Conservation (phyloP, 2,797 vertebrate genomes). For the Pangasius macronema region DNA sequence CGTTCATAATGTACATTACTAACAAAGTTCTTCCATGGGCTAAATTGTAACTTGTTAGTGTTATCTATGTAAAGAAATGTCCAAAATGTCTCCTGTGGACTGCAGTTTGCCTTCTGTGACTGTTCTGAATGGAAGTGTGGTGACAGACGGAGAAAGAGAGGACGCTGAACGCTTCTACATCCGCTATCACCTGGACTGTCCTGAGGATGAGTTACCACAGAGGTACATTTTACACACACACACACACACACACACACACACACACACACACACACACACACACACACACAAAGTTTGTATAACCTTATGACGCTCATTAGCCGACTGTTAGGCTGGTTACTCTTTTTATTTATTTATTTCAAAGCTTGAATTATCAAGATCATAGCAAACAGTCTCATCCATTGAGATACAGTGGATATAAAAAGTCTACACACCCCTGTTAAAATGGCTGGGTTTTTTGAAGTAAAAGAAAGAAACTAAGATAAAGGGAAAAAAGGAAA, state of each 20-base stretch:
- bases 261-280: constrained; percentile 9
- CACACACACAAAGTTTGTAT: not conserved
- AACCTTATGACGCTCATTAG: not conserved
- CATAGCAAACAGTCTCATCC: not conserved
- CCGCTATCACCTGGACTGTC: constrained; percentile 85
- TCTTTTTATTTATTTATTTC: not conserved
- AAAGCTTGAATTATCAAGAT: not conserved
- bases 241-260: constrained; percentile 14
- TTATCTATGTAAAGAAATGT: not conserved
- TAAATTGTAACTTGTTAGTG: not conserved
- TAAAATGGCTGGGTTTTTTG: too few relatives aligned
- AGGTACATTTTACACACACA: constrained; percentile 72
- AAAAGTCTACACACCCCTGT: too few relatives aligned
- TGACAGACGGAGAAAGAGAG: constrained; percentile 87
- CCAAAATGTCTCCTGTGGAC: not conserved
- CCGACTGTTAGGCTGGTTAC: not conserved
- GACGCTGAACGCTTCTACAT: constrained; percentile 98
- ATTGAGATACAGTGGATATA: not conserved
- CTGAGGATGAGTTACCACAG: constrained; percentile 84
- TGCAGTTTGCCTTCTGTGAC: constrained; percentile 87
- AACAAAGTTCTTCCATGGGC: not conserved
- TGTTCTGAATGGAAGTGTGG: constrained; percentile 88
- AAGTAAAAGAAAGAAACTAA: too few relatives aligned
- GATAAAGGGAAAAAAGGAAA: too few relatives aligned
- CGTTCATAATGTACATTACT: not conserved